Percentiles rank a stretch among this genome's conserved stretches.
Evolutionary conservation across 2,888 invertebrate species (phyloP).

Genomic region (Idaea dimidiata): DNA sequence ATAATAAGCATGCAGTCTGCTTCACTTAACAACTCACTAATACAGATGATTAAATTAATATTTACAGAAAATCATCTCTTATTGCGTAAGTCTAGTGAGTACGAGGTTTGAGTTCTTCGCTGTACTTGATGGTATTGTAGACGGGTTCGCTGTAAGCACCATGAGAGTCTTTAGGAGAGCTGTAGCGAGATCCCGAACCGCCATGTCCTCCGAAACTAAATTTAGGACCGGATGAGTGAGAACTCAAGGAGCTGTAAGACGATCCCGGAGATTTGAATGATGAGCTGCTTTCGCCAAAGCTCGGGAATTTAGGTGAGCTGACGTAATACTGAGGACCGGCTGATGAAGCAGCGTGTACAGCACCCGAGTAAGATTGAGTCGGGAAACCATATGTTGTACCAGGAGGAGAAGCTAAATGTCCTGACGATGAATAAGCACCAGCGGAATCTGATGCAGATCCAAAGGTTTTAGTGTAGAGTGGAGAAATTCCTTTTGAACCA

Average conservation of each 20-base stretch:
- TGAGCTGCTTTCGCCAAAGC: conserved; percentile 57
- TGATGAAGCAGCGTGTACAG: conserved; percentile 57
- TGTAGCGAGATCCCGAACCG: conserved; percentile 49
- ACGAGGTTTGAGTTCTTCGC: conserved; percentile 69
- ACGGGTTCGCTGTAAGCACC: conserved; percentile 67
- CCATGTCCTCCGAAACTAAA: conserved; percentile 55
- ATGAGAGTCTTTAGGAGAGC: conserved; percentile 57
- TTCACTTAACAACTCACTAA: conserved; percentile 29
- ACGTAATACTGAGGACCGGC: conserved; percentile 57
- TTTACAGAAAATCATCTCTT: conserved; percentile 46
- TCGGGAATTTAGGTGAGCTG: conserved; percentile 52
- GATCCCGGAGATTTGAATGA: conserved; percentile 56
- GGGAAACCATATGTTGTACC: conserved; percentile 52
- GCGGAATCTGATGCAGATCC: conserved; percentile 54
- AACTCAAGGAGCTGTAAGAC: conserved; percentile 53
- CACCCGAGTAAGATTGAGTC: conserved; percentile 27
- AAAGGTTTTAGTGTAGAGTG: conserved; percentile 56
- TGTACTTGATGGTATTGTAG: conserved; percentile 77
- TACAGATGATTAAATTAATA: conserved; percentile 41
- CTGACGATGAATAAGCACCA: conserved; percentile 54
- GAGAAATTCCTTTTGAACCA: conserved; percentile 54
- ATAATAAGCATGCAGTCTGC: conserved; percentile 20
- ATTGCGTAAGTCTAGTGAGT: conserved; percentile 43
- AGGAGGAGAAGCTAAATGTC: conserved; percentile 57
- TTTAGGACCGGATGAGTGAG: conserved; percentile 60